Conservation (phyloP, 30 jellyfish, hydroid and myxozoan genomes). For the Cassiopea andromeda region DNA sequence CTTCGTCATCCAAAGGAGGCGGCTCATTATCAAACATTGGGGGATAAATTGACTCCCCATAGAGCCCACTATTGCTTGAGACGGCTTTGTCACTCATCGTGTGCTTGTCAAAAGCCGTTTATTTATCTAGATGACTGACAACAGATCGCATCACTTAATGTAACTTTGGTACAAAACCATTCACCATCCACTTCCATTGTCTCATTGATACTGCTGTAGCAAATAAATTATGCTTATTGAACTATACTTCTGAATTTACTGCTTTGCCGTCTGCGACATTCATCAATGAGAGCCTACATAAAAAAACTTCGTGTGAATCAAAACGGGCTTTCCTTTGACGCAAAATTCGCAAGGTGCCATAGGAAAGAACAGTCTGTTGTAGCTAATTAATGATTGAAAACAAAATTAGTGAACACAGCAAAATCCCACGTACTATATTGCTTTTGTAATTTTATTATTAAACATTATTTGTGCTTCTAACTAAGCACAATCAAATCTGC, state of each 20-base stretch:
- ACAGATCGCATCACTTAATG: too few species aligned
- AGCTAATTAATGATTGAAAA: neutral
- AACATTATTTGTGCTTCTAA: neutral
- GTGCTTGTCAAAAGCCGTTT: neutral
- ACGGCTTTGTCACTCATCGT: conserved; percentile 4
- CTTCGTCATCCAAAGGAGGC: conserved; percentile 81
- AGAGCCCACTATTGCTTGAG: conserved; percentile 25
- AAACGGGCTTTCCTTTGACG: neutral
- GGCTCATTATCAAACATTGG: conserved; percentile 84
- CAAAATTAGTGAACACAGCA: too few species aligned
- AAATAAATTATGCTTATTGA: too few species aligned
- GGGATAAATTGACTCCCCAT: conserved; percentile 75
- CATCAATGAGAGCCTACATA: neutral
- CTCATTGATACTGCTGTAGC: too few species aligned
- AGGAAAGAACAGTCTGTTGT: neutral
- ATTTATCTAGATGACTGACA: too few species aligned
- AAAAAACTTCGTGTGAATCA: neutral
- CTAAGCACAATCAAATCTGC: neutral
- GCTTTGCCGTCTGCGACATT: too few species aligned
- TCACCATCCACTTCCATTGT: too few species aligned
- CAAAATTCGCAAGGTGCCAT: neutral
- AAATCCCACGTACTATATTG: neutral
- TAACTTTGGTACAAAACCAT: too few species aligned
- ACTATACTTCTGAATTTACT: too few species aligned
- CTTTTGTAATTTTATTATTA: neutral